Percentiles rank a stretch among this genome's conserved stretches.
phyloP scores from a whole-genome alignment of 2,888 invertebrate species.

The Calephelis perditalis region DNA sequence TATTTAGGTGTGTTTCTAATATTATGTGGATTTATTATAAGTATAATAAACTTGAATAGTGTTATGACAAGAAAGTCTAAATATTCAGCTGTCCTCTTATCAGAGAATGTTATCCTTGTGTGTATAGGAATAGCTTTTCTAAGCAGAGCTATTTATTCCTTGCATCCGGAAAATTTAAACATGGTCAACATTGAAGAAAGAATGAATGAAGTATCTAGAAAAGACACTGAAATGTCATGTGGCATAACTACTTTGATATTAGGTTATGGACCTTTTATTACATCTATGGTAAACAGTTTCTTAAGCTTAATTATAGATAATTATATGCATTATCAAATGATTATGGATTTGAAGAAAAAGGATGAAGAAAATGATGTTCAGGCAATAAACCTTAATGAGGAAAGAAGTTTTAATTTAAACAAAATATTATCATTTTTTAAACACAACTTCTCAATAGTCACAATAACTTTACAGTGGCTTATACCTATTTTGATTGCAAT shows the following conservation, averaged over 20 bases:
- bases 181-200: constrained; percentile 44
- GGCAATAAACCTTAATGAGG: constrained; percentile 35
- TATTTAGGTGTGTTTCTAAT: constrained; percentile 59
- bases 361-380: constrained; percentile 49
- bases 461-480: constrained; percentile 58
- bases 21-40: constrained; percentile 52
- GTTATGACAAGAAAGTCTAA: constrained; percentile 42
- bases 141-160: constrained; percentile 42
- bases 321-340: constrained; percentile 62
- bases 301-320: constrained; percentile 60
- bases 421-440: constrained; percentile 40
- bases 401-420: constrained; percentile 28
- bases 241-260: constrained; percentile 47
- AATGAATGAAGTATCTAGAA: constrained; percentile 32
- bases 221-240: constrained; percentile 38
- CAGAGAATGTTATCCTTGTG: constrained; percentile 59
- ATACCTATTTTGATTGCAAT: constrained; percentile 52
- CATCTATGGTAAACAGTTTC: constrained; percentile 65
- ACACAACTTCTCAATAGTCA: constrained; percentile 50
- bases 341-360: constrained; percentile 43
- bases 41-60: constrained; percentile 55
- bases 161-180: constrained; percentile 41
- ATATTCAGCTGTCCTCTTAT: constrained; percentile 51
- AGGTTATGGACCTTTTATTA: constrained; percentile 58
- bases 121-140: constrained; percentile 62